A percentile compares a stretch with the other conserved stretches of the same genome.
Conservation (phyloP, 2,888 invertebrate genomes). For the Nymphalis c-album region DNA sequence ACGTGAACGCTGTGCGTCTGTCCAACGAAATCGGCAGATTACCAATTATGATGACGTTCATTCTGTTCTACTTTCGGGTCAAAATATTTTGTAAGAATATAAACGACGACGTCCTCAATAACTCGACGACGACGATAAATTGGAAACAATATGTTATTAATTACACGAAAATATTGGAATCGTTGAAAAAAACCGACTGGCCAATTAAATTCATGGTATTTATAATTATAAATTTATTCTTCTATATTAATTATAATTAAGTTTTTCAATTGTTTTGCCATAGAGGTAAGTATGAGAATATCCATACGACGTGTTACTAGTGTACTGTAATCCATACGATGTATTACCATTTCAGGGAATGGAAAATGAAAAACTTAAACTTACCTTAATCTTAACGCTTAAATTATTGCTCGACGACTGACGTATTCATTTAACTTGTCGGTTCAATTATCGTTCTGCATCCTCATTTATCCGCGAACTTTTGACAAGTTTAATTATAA, state of each 20-base stretch:
- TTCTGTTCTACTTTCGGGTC: constrained; percentile 26
- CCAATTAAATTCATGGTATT: constrained; percentile 28
- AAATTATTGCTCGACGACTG: too few relatives aligned
- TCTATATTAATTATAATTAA: not conserved
- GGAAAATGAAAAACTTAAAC: too few relatives aligned
- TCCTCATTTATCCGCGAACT: too few relatives aligned
- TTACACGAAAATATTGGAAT: constrained; percentile 14
- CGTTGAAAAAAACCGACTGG: constrained; percentile 26
- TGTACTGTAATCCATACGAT: too few relatives aligned
- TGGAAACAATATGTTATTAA: constrained; percentile 24
- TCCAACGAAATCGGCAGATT: constrained; percentile 20
- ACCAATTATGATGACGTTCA: constrained; percentile 16
- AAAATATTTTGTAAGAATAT: constrained; percentile 23
- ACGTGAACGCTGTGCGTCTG: not conserved
- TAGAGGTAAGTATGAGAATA: too few relatives aligned
- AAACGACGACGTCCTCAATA: constrained; percentile 21
- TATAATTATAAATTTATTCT: not conserved
- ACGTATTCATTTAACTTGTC: too few relatives aligned
- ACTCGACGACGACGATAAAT: constrained; percentile 2
- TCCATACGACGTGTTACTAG: too few relatives aligned
- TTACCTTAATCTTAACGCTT: too few relatives aligned
- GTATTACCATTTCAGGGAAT: too few relatives aligned
- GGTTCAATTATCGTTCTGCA: too few relatives aligned
- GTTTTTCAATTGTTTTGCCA: too few relatives aligned
- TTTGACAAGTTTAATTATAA: too few relatives aligned